Conservation (phyloP, 2,888 invertebrate genomes). For the Drosophila pullipes region DNA sequence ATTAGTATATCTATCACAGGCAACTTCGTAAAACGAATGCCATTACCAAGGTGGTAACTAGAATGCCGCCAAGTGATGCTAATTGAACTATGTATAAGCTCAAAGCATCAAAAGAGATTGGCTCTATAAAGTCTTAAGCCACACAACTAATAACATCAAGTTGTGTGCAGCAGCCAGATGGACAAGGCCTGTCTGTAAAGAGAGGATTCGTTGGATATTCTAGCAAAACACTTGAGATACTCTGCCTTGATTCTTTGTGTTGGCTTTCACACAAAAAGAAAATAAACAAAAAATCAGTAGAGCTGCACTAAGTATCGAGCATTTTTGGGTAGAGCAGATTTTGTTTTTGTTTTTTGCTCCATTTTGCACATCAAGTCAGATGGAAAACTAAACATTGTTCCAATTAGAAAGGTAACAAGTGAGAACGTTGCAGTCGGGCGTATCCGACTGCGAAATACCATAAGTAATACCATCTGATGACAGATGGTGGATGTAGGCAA, state of each 20-base stretch:
- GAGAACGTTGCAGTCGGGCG: neutral
- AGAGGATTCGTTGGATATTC: neutral
- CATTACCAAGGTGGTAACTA: neutral
- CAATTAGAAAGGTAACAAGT: constrained; percentile 25
- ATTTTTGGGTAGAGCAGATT: constrained; percentile 20
- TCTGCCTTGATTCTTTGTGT: neutral
- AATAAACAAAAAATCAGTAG: neutral
- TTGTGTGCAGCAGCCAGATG: neutral
- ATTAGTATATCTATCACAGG: neutral
- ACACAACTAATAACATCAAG: neutral
- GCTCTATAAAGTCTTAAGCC: too few relatives aligned
- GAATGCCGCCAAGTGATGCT: neutral
- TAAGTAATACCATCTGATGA: neutral
- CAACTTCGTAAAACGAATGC: neutral
- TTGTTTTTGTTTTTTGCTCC: constrained; percentile 46
- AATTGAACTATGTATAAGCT: neutral
- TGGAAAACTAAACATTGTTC: constrained; percentile 51
- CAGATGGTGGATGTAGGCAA: neutral
- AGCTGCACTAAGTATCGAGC: constrained; percentile 10
- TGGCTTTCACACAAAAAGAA: neutral
- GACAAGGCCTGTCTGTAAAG: neutral
- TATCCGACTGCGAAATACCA: neutral
- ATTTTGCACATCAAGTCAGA: constrained; percentile 50
- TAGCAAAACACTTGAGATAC: neutral
- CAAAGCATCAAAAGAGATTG: neutral